Evolutionary conservation across 2,113 vertebrate species (phyloP), one percentile per base, ranked within the genome.

Genomic region (Psittacara wagleri): DNA sequence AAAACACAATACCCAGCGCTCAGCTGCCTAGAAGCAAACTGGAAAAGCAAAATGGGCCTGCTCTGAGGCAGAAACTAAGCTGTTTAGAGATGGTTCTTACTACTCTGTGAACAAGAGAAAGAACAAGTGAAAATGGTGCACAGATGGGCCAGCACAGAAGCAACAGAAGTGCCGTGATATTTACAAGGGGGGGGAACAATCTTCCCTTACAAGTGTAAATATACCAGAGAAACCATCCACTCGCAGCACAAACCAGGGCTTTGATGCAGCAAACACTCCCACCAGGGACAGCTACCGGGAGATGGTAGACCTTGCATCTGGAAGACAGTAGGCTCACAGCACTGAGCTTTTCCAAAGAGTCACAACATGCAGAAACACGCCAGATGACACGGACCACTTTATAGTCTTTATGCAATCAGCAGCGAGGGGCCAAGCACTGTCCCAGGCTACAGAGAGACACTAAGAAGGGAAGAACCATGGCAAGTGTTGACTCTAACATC

Each of bases 141-240:
- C 96, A 96, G 91, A 95, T 94, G 96, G 86, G 85, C 88, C 90
- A 90, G 92, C 95, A 92, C 70, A 94, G 92, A 95, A 96, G 88
- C 89, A 95, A 92, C 83, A 92, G 95, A 96, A 97, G 92, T 89
- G 67, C 91, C 27, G 33, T 92, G 81, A 94, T 96, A 91, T 94
- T 95, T 96, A 96, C 94, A 95, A 93, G 85, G 1, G 17, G 88
- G 29, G 1, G 1, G 13, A 33, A 48, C 62, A 37, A 52, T 62
- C 88, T 94, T 96, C 63, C 44, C 49, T 95, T 91, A 92, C 88
- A 95, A 94, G 92, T 94, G 95, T 95, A 96, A 96, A 96, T 96
- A 96, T 82, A 92, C 86, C 86, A 92, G 77, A 94, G 92, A 86
- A 95, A 95, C 84, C 74, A 94, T 92, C 88, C 22, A 0, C 81